Percentiles rank a stretch among this genome's conserved stretches.
phyloP scores from a whole-genome alignment of 2,797 vertebrate species.

The Myotis myotis region DNA sequence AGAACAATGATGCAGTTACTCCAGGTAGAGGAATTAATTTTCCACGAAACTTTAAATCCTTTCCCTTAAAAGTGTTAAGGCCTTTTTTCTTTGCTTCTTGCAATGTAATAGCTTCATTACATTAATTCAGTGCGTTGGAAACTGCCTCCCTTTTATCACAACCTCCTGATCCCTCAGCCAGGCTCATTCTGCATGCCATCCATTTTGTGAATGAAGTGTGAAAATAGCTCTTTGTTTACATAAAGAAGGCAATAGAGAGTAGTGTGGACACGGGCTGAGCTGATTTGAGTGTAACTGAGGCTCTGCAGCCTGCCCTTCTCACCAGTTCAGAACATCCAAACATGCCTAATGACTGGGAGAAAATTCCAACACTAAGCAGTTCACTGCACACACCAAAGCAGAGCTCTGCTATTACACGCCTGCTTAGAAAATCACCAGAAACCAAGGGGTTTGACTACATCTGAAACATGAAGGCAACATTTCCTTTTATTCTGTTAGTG shows the following conservation, averaged over 20 bases:
- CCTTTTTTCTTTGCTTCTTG: neutral
- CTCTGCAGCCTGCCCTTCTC: slow-evolving; percentile 6
- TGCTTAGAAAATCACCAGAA: neutral
- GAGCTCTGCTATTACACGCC: neutral
- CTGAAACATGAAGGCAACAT: neutral
- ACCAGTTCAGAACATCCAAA: slow-evolving; percentile 57
- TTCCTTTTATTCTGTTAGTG: neutral
- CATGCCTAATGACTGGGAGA: neutral
- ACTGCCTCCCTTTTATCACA: neutral
- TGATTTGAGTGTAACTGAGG: neutral
- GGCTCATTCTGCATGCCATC: neutral
- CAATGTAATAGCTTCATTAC: neutral
- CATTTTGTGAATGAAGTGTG: slow-evolving; percentile 68
- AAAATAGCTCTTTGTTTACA: slow-evolving; percentile 57
- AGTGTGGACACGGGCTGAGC: neutral
- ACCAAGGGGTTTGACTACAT: neutral
- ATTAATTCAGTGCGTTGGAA: neutral
- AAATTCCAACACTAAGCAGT: neutral
- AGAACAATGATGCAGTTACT: neutral
- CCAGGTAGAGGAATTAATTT: neutral
- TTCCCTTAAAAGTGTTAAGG: neutral
- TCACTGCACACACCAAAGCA: neutral
- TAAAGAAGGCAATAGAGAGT: slow-evolving; percentile 39
- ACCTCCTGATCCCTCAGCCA: neutral
- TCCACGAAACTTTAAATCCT: neutral